Conservation (phyloP, 2,113 vertebrate genomes). For the Neodontobutis hainanensis region DNA sequence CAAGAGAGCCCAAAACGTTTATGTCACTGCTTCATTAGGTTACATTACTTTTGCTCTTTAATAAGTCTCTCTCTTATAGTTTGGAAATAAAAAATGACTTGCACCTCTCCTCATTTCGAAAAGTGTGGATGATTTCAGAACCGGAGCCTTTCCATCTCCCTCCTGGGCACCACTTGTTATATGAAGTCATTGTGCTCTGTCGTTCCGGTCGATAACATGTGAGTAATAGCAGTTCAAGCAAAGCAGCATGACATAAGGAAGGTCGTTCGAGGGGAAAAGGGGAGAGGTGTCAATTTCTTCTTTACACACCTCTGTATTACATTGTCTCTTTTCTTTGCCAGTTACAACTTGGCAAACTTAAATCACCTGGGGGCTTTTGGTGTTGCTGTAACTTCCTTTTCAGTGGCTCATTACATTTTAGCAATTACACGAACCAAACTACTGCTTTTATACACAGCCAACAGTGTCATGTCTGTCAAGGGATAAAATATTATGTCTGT, state of each 20-base stretch:
- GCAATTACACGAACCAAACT: constrained; percentile 13
- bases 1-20: constrained; percentile 4
- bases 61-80: neutral
- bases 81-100: constrained; percentile 11
- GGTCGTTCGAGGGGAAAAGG: constrained; percentile 33
- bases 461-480: neutral
- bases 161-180: constrained; percentile 49
- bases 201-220: constrained; percentile 51
- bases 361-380: constrained; percentile 11
- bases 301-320: constrained; percentile 23
- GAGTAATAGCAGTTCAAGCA: constrained; percentile 51
- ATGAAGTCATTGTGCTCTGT: constrained; percentile 54
- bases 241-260: constrained; percentile 44
- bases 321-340: constrained; percentile 11
- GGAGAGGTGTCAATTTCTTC: constrained; percentile 41
- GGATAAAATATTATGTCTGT: constrained; percentile 59
- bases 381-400: constrained; percentile 7
- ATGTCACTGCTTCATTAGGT: constrained; percentile 1
- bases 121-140: constrained; percentile 41
- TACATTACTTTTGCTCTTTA: neutral
- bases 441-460: neutral
- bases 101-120: constrained; percentile 24
- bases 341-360: neutral
- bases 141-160: constrained; percentile 18
- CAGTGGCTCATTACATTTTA: neutral